phyloP scores from a whole-genome alignment of 2,888 invertebrate genomes.

The Odontomyia ornata region DNA sequence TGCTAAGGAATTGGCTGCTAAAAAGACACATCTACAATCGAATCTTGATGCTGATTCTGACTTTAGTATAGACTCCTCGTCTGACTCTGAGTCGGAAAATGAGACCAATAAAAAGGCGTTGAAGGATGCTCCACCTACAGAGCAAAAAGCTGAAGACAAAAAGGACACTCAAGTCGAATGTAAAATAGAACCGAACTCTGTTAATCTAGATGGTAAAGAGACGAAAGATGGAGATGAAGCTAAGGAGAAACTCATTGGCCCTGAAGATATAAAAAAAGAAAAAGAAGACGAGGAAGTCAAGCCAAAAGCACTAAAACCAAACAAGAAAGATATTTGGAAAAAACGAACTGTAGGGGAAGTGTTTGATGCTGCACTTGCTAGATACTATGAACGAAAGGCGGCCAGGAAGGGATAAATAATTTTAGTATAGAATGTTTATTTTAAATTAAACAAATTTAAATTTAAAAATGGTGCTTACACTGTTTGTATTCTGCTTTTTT shows the following conservation, averaged over 20 bases:
- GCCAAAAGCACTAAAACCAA: conserved; percentile 46
- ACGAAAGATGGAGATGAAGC: too few relatives aligned
- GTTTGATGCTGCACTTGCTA: conserved; percentile 78
- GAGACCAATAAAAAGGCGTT: conserved; percentile 28
- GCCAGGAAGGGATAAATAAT: conserved; percentile 59
- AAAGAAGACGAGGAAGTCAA: conserved; percentile 51
- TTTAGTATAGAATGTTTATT: too few relatives aligned
- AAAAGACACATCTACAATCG: conserved; percentile 67
- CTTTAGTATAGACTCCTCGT: conserved; percentile 72
- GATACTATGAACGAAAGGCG: conserved; percentile 80
- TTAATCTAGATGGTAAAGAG: neutral
- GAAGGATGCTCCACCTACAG: conserved; percentile 6
- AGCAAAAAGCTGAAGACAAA: neutral
- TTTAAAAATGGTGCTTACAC: too few relatives aligned
- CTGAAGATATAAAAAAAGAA: conserved; percentile 54
- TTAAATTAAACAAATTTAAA: too few relatives aligned
- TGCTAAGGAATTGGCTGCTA: conserved; percentile 65
- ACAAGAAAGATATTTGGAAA: conserved; percentile 77
- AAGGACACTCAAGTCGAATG: neutral
- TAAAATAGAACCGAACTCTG: neutral
- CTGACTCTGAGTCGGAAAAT: conserved; percentile 61
- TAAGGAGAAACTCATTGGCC: neutral
- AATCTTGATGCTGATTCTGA: conserved; percentile 79
- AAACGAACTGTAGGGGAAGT: conserved; percentile 83
- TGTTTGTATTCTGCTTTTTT: too few relatives aligned